Base-by-base conservation (phyloP, 2,797 vertebrate genomes). In the Siniperca scherzeri region DNA sequence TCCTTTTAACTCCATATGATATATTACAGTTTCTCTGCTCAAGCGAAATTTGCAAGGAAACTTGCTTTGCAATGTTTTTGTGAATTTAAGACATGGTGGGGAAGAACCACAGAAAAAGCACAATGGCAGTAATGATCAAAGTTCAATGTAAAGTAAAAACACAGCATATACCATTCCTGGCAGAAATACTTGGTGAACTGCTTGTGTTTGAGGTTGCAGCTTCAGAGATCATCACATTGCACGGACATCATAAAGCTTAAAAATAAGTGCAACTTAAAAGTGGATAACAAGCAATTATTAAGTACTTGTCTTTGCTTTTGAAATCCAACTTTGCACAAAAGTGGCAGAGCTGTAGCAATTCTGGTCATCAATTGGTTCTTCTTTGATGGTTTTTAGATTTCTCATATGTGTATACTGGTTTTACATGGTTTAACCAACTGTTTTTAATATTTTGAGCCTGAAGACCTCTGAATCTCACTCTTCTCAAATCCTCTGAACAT, bases 71-170 rank as follows among this genome's bases (percentile, higher is more conserved):
- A 7, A 55, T 53, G 6, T 57, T 81, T 78, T 67, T 70, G 50
- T 66, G 27, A 82, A 72, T 83, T 72, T 44, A 21, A 52, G 46
- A 53, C 17, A 16, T 2, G 11, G 0, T n/a, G 21, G 36, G 22
- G 44, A 9, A 59, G 1, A 66, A 44, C 12, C 0, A 40, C 68
- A 74, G 65, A 33, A 36, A 76, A 66, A 78, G 72, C 62, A 64
- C 68, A 80, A 77, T n/a, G 7, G 64, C 42, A 19, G 42, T 46
- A 53, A 69, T 44, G 52, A 66, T 46, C 53, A 64, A 76, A 82
- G 40, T 61, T 74, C 13, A 14, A 22, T 55, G 17, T 44, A 22
- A 22, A 50, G n/a, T 14, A 10, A 75, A 70, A 69, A 56, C 50
- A 33, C 7, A 76, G 17, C 12, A 13, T 60, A 52, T 36, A 66